Conservation (phyloP, 1,140 invertebrate genomes). For the Macrocentrus cingulum region DNA sequence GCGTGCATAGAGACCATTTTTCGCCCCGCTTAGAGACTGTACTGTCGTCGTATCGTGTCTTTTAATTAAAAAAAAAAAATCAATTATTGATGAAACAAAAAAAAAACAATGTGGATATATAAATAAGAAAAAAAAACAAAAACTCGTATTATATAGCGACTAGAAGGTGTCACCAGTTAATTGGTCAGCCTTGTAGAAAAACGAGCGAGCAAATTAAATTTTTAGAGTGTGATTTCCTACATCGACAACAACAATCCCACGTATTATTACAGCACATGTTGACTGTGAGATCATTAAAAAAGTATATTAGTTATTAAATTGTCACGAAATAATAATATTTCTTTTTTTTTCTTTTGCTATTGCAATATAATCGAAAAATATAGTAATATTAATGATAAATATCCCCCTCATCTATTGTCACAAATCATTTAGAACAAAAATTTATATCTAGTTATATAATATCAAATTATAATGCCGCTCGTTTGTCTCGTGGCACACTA, state of each 20-base stretch:
- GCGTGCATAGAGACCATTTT: constrained; percentile 15
- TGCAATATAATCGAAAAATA: constrained; percentile 8
- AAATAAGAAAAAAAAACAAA: constrained; percentile 11
- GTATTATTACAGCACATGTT: constrained; percentile 5
- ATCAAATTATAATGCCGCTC: no score
- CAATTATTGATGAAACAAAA: constrained; percentile 12
- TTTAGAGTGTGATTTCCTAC: constrained; percentile 5
- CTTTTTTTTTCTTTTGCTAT: no score
- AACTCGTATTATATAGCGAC: constrained; percentile 21
- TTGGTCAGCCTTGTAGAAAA: neutral
- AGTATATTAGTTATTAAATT: neutral
- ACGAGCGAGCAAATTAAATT: constrained; percentile 1
- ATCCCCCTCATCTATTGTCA: neutral
- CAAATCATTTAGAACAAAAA: neutral
- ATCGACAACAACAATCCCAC: no score
- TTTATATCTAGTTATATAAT: neutral
- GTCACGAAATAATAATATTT: neutral
- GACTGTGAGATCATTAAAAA: neutral
- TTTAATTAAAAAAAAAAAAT: constrained; percentile 12
- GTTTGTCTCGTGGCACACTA: neutral
- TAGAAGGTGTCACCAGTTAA: constrained; percentile 17
- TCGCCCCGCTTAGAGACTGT: constrained; percentile 23
- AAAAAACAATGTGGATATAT: constrained; percentile 7
- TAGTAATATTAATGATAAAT: neutral
- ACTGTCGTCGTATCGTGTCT: constrained; percentile 22